Evolutionary conservation across 2,888 invertebrate genomes (phyloP).

Genomic region (Gandaritis pyraliata): DNA sequence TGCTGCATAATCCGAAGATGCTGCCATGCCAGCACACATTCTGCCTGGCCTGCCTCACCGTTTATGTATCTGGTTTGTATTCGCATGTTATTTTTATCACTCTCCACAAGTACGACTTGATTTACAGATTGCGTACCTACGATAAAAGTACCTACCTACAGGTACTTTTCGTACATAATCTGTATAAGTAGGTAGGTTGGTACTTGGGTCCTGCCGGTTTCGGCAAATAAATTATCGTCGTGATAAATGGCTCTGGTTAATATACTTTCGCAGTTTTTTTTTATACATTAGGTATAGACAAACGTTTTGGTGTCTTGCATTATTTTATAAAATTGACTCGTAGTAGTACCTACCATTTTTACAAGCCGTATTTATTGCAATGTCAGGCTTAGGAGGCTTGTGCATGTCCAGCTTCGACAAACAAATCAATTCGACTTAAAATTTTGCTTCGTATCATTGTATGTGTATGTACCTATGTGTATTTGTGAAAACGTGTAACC

Average conservation of each 20-base stretch:
- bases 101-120: too few relatives aligned
- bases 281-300: too few relatives aligned
- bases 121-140: too few relatives aligned
- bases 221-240: too few relatives aligned
- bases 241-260: background rate
- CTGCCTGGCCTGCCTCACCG: constrained; percentile 84
- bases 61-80: constrained; percentile 67
- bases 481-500: background rate
- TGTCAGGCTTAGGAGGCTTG: background rate
- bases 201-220: too few relatives aligned
- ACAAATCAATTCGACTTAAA: constrained; percentile 10
- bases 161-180: too few relatives aligned
- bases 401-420: constrained; percentile 4
- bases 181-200: too few relatives aligned
- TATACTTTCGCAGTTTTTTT: background rate
- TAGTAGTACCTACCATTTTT: background rate
- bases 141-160: too few relatives aligned
- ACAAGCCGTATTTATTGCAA: constrained; percentile 15
- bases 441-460: constrained; percentile 1
- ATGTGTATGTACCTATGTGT: too few relatives aligned
- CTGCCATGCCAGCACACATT: constrained; percentile 88
- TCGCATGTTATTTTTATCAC: background rate
- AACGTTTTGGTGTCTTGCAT: too few relatives aligned
- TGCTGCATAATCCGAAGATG: constrained; percentile 85
- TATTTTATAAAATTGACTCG: too few relatives aligned